phyloP scores from a whole-genome alignment of 92 coral and sea anemone genomes.

The Anthopleura xanthogrammica region DNA sequence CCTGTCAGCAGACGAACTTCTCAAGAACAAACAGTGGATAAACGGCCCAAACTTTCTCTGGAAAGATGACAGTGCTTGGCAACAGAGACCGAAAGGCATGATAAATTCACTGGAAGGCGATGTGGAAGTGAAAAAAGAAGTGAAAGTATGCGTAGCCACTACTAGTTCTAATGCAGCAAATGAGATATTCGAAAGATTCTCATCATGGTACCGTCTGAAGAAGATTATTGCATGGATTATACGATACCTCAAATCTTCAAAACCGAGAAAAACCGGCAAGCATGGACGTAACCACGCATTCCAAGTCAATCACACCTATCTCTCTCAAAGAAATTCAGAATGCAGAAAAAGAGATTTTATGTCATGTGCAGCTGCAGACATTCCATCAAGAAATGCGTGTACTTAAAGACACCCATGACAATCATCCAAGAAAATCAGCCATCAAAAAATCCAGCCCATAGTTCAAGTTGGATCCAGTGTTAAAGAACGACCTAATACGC shows the following conservation, averaged over 20 bases:
- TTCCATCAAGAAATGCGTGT: conserved; percentile 5
- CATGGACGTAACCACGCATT: not conserved
- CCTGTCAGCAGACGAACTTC: conserved; percentile 4
- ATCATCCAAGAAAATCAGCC: not conserved
- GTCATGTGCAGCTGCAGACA: not conserved
- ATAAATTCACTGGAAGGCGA: conserved; percentile 1
- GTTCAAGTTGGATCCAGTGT: conserved; percentile 21
- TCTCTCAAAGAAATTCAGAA: not conserved
- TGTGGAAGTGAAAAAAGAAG: conserved; percentile 13
- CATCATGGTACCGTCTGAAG: conserved; percentile 27
- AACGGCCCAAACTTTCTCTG: conserved; percentile 21
- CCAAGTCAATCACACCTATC: not conserved
- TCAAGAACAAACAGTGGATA: conserved; percentile 2
- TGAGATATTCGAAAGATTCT: conserved; percentile 1
- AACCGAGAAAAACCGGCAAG: not conserved
- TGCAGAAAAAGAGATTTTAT: conserved; percentile 11
- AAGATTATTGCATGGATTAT: conserved; percentile 18
- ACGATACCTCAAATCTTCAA: not conserved
- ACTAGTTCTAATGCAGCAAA: not conserved
- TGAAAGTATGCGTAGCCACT: not conserved
- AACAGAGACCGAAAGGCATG: not conserved
- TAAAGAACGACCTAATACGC: conserved; percentile 7
- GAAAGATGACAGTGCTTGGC: conserved; percentile 14
- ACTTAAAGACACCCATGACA: not conserved
- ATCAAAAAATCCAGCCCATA: conserved; percentile 28